phyloP scores from a whole-genome alignment of 2,888 invertebrate genomes.

The Amorpha juglandis region DNA sequence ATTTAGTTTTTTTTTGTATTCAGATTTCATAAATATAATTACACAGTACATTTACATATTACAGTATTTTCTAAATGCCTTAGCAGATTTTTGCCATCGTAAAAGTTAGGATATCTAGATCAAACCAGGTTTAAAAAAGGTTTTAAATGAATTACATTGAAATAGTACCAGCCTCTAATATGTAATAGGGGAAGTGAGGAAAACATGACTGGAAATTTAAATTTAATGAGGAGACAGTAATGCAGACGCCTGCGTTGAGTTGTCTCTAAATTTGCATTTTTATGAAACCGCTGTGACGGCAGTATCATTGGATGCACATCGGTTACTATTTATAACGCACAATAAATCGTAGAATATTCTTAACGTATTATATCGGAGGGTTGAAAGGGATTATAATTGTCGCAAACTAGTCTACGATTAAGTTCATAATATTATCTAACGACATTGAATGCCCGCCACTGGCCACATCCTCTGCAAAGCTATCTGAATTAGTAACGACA shows the following conservation, averaged over 20 bases:
- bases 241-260: conserved; percentile 43
- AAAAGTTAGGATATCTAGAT: no score
- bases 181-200: conserved; percentile 46
- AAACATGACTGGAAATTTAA: conserved; percentile 57
- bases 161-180: conserved; percentile 38
- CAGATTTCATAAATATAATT: no score
- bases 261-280: conserved; percentile 61
- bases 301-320: conserved; percentile 21
- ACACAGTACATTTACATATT: no score
- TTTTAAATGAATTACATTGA: no score
- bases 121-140: no score
- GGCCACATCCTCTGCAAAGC: no score
- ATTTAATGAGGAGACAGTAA: conserved; percentile 56
- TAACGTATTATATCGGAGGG: background rate
- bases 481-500: no score
- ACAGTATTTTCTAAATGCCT: no score
- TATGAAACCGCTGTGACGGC: conserved; percentile 49
- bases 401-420: background rate
- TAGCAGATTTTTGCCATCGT: no score
- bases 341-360: conserved; percentile 15
- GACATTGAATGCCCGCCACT: no score
- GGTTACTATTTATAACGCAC: conserved; percentile 10
- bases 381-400: background rate
- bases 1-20: no score
- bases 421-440: background rate